A percentile compares a stretch with the other conserved stretches of the same genome.
phyloP scores from a whole-genome alignment of 2,797 vertebrate genomes.

The Limosa lapponica region DNA sequence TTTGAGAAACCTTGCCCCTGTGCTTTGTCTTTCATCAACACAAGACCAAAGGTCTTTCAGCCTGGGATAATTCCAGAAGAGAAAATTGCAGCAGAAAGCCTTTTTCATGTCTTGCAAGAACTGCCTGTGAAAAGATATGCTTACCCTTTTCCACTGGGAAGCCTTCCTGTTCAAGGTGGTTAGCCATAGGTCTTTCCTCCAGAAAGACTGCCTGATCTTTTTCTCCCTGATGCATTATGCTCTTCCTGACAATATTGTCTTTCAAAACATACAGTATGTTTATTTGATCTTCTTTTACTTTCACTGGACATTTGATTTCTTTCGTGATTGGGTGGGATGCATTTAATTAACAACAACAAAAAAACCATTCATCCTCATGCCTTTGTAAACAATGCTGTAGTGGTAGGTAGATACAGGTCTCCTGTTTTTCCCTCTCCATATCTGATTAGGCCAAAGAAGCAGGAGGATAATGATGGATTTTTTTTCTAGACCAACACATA shows the following conservation, averaged over 20 bases:
- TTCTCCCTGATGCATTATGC: background rate
- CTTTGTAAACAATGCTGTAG: background rate
- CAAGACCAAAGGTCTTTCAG: background rate
- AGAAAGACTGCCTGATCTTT: background rate
- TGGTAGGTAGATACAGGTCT: background rate
- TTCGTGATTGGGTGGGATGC: constrained; percentile 2
- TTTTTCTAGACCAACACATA: background rate
- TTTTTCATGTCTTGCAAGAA: constrained; percentile 7
- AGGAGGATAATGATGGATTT: background rate
- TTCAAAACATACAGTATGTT: background rate
- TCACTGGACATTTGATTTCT: background rate
- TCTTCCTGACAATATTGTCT: background rate
- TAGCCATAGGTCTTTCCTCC: background rate
- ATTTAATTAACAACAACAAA: background rate
- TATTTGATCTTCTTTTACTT: constrained; percentile 30
- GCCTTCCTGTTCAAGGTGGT: background rate
- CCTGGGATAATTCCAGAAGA: constrained; percentile 32
- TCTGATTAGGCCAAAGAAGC: background rate
- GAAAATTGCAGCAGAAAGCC: constrained; percentile 35
- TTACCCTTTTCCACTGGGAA: background rate
- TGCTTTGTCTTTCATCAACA: constrained; percentile 34
- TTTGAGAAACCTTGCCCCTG: constrained; percentile 30
- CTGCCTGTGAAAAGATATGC: background rate
- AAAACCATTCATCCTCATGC: background rate
- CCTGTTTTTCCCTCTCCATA: background rate